Conservation (phyloP, 1,140 invertebrate species). For the Lethrus apterus region DNA sequence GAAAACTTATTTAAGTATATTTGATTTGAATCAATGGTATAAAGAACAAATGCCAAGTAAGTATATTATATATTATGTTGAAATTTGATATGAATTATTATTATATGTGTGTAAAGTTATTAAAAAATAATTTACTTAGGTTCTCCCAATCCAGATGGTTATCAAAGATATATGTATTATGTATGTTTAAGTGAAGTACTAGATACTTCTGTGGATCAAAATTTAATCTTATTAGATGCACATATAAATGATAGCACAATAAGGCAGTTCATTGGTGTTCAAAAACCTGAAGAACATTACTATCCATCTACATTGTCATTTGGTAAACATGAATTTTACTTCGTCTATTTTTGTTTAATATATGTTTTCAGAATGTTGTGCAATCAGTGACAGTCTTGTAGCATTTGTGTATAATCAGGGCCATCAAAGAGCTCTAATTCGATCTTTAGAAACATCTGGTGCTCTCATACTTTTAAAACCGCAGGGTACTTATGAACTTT, state of each 20-base stretch:
- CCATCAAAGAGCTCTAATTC: constrained; percentile 58
- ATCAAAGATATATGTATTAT: constrained; percentile 27
- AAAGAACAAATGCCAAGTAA: constrained; percentile 81
- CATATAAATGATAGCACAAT: constrained; percentile 37
- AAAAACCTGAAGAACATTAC: constrained; percentile 64
- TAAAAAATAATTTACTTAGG: constrained; percentile 16
- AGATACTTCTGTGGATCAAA: constrained; percentile 10
- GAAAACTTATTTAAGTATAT: constrained; percentile 52
- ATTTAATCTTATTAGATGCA: constrained; percentile 35
- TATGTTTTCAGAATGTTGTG: constrained; percentile 42
- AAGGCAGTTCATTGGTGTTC: constrained; percentile 42
- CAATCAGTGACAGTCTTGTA: constrained; percentile 46
- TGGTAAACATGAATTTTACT: constrained; percentile 43
- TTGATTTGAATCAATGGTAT: constrained; percentile 94
- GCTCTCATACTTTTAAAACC: constrained; percentile 62
- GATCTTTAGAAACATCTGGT: constrained; percentile 52
- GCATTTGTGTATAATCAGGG: constrained; percentile 51
- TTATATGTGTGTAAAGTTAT: constrained; percentile 19
- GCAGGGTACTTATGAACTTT: constrained; percentile 52
- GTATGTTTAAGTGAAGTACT: constrained; percentile 22
- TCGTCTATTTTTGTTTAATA: constrained; percentile 16
- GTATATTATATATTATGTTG: constrained; percentile 13
- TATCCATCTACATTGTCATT: constrained; percentile 74
- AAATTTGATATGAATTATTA: neutral
- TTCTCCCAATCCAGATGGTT: constrained; percentile 22